Evolutionary conservation across 2,888 invertebrate genomes (phyloP).

Genomic region (Aphodius sticticus): DNA sequence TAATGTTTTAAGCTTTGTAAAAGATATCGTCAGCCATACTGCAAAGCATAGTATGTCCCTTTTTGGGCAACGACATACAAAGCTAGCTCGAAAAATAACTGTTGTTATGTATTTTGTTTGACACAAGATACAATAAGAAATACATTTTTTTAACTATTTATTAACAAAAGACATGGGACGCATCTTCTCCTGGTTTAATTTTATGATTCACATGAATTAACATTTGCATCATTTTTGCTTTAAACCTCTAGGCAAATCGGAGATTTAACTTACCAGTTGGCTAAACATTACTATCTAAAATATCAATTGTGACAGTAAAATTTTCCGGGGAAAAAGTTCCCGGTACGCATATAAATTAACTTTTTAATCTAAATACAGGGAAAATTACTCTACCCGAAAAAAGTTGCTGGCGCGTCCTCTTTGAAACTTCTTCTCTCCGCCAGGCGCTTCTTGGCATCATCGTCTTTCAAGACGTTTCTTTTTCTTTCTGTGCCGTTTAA

Average conservation of each 20-base stretch:
- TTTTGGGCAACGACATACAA: no score
- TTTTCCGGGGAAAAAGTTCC: not conserved
- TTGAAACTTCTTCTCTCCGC: not conserved
- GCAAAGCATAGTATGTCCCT: no score
- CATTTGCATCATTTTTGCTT: not conserved
- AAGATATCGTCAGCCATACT: no score
- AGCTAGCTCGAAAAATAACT: no score
- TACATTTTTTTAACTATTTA: no score
- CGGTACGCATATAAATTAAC: not conserved
- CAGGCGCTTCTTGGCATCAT: not conserved
- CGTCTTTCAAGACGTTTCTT: not conserved
- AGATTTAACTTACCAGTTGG: not conserved
- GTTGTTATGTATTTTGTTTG: no score
- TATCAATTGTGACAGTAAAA: not conserved
- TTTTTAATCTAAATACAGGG: not conserved
- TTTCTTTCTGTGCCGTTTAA: conserved; percentile 12
- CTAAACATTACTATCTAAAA: not conserved
- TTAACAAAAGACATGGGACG: no score
- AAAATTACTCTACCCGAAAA: not conserved
- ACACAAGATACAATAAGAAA: no score
- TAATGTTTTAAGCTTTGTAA: no score
- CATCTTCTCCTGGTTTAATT: no score
- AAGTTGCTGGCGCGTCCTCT: not conserved
- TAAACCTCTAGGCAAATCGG: not conserved
- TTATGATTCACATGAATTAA: no score